Evolutionary conservation across 2,113 vertebrate genomes (phyloP).

Genomic region (Anthoscopus minutus): DNA sequence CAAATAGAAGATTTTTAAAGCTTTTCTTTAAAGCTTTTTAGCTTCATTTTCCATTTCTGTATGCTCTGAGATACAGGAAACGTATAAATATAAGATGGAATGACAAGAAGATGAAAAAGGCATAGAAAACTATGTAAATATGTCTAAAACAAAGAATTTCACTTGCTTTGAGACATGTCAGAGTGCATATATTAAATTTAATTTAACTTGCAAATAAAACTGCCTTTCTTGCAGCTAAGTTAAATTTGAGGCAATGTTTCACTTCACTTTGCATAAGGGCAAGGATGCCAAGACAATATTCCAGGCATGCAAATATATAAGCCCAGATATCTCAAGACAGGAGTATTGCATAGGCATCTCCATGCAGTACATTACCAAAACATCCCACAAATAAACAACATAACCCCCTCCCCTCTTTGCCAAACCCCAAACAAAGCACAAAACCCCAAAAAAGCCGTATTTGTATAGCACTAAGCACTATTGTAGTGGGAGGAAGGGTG

Average conservation of each 20-base stretch:
- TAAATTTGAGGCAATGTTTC: not conserved
- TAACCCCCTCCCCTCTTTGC: rapidly evolving
- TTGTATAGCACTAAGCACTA: not conserved
- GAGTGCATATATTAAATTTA: not conserved
- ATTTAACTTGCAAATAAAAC: slow-evolving; percentile 31
- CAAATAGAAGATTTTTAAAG: not conserved
- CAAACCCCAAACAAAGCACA: not conserved
- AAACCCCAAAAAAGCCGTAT: not conserved
- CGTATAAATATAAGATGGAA: not conserved
- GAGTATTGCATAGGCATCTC: not conserved
- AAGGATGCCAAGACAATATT: not conserved
- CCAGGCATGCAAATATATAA: not conserved
- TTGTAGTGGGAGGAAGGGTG: not conserved
- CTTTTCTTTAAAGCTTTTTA: not conserved
- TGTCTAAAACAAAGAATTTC: not conserved
- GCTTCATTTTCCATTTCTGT: not conserved
- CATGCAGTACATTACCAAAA: not conserved
- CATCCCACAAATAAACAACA: rapidly evolving
- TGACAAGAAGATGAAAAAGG: not conserved
- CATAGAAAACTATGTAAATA: not conserved
- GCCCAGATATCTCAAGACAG: not conserved
- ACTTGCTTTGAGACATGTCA: not conserved
- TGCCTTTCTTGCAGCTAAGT: not conserved
- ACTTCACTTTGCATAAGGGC: not conserved
- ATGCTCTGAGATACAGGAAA: not conserved